Conservation (phyloP, 2,888 invertebrate genomes). For the Yponomeuta malinellus region DNA sequence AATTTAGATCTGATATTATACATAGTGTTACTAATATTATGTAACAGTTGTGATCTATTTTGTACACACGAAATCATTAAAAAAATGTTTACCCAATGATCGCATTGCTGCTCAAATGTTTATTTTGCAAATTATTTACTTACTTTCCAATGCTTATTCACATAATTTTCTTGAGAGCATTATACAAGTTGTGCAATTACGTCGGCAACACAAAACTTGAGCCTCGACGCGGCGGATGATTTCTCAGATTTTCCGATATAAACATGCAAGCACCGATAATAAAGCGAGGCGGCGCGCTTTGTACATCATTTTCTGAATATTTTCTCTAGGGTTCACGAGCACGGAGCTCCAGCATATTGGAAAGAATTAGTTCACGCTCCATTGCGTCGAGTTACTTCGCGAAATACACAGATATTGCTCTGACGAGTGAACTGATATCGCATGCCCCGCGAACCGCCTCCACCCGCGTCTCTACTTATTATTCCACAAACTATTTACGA, state of each 20-base stretch:
- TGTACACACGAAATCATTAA: no score
- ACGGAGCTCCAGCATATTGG: slow-evolving; percentile 9
- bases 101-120: no score
- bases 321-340: not conserved
- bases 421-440: not conserved
- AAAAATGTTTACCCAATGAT: no score
- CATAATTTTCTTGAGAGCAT: no score
- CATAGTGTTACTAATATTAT: no score
- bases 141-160: no score
- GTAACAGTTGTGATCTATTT: no score
- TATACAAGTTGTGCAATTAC: no score
- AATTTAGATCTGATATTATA: no score
- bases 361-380: slow-evolving; percentile 16
- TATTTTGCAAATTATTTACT: no score
- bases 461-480: not conserved
- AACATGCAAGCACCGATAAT: slow-evolving; percentile 6
- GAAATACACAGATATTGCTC: slow-evolving; percentile 10
- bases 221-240: not conserved
- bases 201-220: not conserved
- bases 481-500: slow-evolving; percentile 8
- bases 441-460: not conserved
- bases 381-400: slow-evolving; percentile 8
- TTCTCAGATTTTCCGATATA: not conserved
- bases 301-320: slow-evolving; percentile 8
- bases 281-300: slow-evolving; percentile 8